Evolutionary conservation across 1,140 invertebrate species (phyloP), one percentile per base, ranked within the genome.

Genomic region (Pissodes strobi): DNA sequence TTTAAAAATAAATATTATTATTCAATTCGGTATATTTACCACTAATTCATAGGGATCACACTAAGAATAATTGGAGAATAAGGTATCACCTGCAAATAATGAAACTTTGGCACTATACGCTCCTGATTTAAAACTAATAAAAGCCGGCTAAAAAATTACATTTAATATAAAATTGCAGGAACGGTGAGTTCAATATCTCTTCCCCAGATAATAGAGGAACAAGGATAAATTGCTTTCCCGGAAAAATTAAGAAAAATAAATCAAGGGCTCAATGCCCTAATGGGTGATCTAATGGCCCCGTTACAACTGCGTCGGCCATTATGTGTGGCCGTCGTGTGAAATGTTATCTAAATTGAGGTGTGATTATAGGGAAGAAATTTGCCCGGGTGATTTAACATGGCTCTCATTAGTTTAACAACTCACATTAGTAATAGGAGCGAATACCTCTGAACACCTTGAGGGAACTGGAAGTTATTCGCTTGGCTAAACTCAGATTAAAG

Each of bases 191-290:
- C 43, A 22, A 46, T 46, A 46, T 46, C 21, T 46, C 43, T 46
- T 46, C 43, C n/a, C 12, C 8, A 19, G 15, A 46, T 19, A 46
- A 46, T 46, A 19, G 43, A 12, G 4, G 43, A 46, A 46, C 43
- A 46, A 19, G 19, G 43, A 18, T 46, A 46, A 46, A 46, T 46
- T 19, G 43, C 9, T 22, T 21, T 15, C 19, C 19, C 10, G 17
- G 48, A 55, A 39, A 55, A 55, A 55, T 55, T 55, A 55, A 37
- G 34, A 38, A 55, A 55, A 55, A 55, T 55, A 55, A 55, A 55
- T 55, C 51, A 55, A n/a, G 15, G 21, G 38, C 21, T 55, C 51
- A 23, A 55, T 55, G 51, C 13, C 51, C 51, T 55, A 55, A 55
- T 55, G 51, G 51, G 30, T 39, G 51, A 55, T 55, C 51, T 38